Conservation (phyloP, 1,140 invertebrate species). For the Papilio polytes region DNA sequence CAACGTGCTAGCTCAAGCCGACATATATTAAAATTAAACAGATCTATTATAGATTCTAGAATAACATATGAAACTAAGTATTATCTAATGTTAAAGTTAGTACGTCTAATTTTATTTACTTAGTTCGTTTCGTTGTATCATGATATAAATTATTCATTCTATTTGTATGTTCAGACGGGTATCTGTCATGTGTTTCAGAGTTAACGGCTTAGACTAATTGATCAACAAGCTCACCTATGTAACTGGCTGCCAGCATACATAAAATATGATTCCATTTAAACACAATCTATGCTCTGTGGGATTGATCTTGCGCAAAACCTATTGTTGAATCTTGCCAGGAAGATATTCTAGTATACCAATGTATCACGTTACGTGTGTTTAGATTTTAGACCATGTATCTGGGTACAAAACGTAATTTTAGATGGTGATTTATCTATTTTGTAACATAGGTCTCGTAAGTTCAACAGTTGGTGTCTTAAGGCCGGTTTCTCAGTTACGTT, state of each 20-base stretch:
- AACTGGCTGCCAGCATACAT: not conserved
- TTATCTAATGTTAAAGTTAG: not conserved
- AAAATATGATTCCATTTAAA: conserved; percentile 23
- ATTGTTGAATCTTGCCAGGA: conserved; percentile 1
- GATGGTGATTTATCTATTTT: not conserved
- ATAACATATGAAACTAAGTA: too few species aligned
- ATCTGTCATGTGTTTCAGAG: not conserved
- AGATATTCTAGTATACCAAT: not conserved
- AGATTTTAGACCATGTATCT: not conserved
- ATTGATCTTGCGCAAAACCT: conserved; percentile 2
- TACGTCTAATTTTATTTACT: not conserved
- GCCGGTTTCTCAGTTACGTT: too few species aligned
- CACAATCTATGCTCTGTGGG: conserved; percentile 11
- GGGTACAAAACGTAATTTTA: not conserved
- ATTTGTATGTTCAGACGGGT: not conserved
- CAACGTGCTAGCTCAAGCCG: too few species aligned
- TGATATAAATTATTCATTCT: not conserved
- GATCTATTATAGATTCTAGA: too few species aligned
- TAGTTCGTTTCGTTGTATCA: not conserved
- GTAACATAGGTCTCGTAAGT: not conserved
- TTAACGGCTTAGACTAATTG: not conserved
- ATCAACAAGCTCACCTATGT: not conserved
- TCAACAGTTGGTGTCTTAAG: too few species aligned
- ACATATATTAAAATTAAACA: too few species aligned
- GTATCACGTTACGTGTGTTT: not conserved